Conservation (phyloP, 2,113 vertebrate genomes). For the Mohoua ochrocephala region DNA sequence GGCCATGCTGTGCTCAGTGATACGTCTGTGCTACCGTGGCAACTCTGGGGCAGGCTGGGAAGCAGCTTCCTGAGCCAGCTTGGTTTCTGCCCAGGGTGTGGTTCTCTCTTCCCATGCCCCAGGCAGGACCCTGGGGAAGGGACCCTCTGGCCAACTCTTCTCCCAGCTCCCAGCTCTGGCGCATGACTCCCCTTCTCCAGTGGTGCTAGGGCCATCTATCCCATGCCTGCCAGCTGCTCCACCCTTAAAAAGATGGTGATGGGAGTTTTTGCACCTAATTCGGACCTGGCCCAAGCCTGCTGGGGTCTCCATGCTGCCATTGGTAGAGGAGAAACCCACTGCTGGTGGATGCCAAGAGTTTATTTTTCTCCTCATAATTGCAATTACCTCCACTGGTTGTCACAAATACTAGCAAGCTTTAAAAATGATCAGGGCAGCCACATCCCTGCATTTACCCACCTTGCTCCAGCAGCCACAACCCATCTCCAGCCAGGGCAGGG, state of each 20-base stretch:
- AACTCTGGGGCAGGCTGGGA: background rate
- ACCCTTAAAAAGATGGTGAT: background rate
- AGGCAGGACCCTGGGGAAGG: background rate
- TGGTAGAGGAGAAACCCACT: background rate
- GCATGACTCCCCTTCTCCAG: background rate
- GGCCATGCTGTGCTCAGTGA: background rate
- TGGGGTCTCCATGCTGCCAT: background rate
- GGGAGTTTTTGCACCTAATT: background rate
- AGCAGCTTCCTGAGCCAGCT: background rate
- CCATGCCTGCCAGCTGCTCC: background rate
- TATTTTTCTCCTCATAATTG: background rate
- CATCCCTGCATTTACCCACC: background rate
- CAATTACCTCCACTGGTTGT: background rate
- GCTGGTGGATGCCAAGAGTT: background rate
- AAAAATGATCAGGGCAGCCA: background rate
- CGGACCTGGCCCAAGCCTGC: background rate
- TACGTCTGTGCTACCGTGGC: accelerated
- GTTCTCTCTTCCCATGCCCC: background rate
- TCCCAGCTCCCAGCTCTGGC: accelerated
- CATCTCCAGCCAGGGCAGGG: background rate
- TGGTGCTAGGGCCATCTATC: accelerated
- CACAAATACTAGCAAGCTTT: background rate
- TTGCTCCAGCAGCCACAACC: background rate
- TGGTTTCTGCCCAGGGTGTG: background rate
- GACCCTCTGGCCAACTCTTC: background rate